These are phyloP conservation scores for Alaudala cheleensis DNA, from an alignment of 2,113 vertebrate genomes.

Conservation along the genomic window DNA sequence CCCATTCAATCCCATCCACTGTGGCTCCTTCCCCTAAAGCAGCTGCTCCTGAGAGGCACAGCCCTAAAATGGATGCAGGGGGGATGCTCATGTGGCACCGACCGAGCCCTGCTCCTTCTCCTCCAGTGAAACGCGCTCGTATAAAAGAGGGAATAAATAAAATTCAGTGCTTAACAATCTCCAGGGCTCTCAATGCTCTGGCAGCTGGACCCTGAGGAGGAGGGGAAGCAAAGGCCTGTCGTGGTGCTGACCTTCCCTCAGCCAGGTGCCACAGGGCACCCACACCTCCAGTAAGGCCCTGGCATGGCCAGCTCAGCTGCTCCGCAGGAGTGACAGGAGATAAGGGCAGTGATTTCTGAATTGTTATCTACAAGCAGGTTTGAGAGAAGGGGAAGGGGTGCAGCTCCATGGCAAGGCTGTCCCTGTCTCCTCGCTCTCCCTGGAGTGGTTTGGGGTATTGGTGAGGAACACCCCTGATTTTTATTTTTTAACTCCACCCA, in stretches of 20 bases:
- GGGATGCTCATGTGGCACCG: background rate
- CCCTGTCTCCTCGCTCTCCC: background rate
- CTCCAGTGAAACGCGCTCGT: background rate
- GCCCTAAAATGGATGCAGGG: conserved; percentile 36
- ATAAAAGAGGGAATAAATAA: conserved; percentile 55
- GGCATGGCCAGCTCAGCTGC: fast-evolving
- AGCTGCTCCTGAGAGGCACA: background rate
- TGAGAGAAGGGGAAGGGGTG: background rate
- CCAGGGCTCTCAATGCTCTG: background rate
- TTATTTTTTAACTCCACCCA: background rate
- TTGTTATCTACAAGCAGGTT: background rate
- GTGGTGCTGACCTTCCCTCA: conserved; percentile 38
- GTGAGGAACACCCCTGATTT: background rate
- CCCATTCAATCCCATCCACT: background rate
- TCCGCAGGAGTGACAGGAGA: background rate
- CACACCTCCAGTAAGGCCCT: background rate
- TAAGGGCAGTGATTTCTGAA: background rate
- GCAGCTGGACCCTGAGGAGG: background rate
- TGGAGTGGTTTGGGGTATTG: fast-evolving
- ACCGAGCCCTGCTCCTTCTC: background rate
- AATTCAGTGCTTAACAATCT: conserved; percentile 40
- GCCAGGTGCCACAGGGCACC: conserved; percentile 41
- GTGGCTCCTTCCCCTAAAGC: background rate
- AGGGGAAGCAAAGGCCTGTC: conserved; percentile 65
- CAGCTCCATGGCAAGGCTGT: fast-evolving